Conservation (phyloP, 2,888 invertebrate genomes). For the Drosophila nr. perissopoda region DNA sequence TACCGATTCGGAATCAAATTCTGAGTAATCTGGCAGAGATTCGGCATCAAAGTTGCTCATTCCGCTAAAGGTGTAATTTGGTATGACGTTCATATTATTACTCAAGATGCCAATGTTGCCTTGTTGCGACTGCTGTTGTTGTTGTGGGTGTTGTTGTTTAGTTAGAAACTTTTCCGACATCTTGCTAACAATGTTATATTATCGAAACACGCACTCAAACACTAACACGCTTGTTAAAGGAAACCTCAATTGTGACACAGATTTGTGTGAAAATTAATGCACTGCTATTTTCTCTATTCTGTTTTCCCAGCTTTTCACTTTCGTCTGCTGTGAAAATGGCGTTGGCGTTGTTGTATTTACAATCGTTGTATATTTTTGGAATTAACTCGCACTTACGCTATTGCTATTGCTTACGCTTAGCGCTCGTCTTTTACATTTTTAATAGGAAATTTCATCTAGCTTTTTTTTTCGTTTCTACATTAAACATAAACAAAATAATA, state of each 20-base stretch:
- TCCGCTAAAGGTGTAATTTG: slow-evolving; percentile 85
- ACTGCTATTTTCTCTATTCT: slow-evolving; percentile 73
- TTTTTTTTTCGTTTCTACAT: slow-evolving; percentile 37
- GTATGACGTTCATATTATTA: slow-evolving; percentile 71
- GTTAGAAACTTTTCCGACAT: slow-evolving; percentile 51
- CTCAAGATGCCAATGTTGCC: slow-evolving; percentile 62
- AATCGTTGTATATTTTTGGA: slow-evolving; percentile 8
- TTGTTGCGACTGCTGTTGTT: slow-evolving; percentile 53
- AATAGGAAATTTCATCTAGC: slow-evolving; percentile 14
- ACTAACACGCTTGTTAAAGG: slow-evolving; percentile 30
- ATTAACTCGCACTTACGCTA: slow-evolving; percentile 60
- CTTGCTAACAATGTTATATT: slow-evolving; percentile 44
- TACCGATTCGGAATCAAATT: slow-evolving; percentile 86
- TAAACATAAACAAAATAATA: slow-evolving; percentile 75
- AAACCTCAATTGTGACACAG: slow-evolving; percentile 59
- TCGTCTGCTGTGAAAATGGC: slow-evolving; percentile 62
- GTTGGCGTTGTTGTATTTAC: slow-evolving; percentile 34
- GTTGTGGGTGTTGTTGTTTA: slow-evolving; percentile 61
- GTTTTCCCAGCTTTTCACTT: slow-evolving; percentile 64
- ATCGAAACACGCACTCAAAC: slow-evolving; percentile 20
- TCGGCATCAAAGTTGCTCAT: slow-evolving; percentile 86
- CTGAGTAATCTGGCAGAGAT: slow-evolving; percentile 86
- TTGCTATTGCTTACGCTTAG: slow-evolving; percentile 37
- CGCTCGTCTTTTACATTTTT: slow-evolving; percentile 57
- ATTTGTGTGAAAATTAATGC: slow-evolving; percentile 48